A percentile compares a stretch with the other conserved stretches of the same genome.
These are phyloP conservation scores for Peromyscus aztecus DNA, from an alignment of 2,797 vertebrate species.

Conservation along the genomic window DNA sequence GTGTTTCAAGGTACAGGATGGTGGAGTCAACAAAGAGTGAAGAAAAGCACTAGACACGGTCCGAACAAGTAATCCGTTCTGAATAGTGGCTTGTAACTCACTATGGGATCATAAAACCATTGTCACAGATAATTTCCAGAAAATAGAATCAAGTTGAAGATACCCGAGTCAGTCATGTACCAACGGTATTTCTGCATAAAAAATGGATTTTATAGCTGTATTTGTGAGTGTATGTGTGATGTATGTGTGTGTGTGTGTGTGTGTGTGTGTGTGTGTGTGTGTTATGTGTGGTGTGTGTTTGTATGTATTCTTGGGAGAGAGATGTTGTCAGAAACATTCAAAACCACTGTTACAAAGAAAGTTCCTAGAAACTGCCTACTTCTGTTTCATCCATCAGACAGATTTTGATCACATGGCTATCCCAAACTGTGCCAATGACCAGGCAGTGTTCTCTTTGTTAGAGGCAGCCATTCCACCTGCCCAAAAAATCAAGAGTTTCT, in stretches of 20 bases:
- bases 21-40: background rate
- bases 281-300: background rate
- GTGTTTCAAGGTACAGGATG: background rate
- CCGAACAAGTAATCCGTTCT: background rate
- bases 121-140: background rate
- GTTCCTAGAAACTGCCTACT: background rate
- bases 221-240: background rate
- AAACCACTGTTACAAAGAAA: background rate
- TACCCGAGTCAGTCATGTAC: background rate
- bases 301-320: background rate
- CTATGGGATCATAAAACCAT: background rate
- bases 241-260: background rate
- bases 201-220: background rate
- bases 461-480: background rate
- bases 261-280: background rate
- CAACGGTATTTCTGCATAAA: conserved; percentile 42
- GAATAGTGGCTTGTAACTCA: background rate
- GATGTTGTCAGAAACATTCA: background rate
- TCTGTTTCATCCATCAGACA: background rate
- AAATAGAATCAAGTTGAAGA: conserved; percentile 9
- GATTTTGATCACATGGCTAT: background rate
- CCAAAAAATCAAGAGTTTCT: background rate
- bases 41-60: background rate
- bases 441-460: background rate
- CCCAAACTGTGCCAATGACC: background rate